Conservation (phyloP, 2,113 vertebrate species). For the Semicossyphus pulcher region DNA sequence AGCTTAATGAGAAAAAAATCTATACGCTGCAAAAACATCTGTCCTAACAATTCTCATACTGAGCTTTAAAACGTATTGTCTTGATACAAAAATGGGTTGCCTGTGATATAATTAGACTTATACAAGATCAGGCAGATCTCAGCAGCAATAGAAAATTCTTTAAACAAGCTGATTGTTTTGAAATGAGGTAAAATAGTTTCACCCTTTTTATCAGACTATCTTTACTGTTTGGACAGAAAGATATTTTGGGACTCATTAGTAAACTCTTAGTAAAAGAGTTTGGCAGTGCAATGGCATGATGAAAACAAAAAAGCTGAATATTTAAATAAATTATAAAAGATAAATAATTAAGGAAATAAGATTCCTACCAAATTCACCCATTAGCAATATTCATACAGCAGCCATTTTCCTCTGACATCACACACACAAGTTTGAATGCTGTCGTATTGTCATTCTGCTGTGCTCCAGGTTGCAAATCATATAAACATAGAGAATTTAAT, state of each 20-base stretch:
- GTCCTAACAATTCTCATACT: neutral
- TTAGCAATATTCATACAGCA: no score
- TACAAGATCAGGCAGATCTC: neutral
- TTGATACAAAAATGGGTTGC: neutral
- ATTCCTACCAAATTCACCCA: no score
- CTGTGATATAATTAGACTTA: neutral
- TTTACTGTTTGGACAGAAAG: neutral
- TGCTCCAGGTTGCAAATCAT: no score
- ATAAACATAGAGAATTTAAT: no score
- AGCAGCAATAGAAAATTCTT: neutral
- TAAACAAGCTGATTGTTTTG: neutral
- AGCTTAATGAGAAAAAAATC: constrained; percentile 10
- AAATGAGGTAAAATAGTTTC: neutral
- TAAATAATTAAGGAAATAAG: no score
- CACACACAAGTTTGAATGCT: no score
- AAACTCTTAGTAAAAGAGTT: no score
- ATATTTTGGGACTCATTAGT: neutral
- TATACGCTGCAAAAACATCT: constrained; percentile 7
- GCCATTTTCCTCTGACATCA: no score
- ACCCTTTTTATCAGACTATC: neutral
- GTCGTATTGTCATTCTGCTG: no score
- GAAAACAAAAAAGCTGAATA: no score
- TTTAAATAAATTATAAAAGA: no score
- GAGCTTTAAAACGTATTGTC: constrained; percentile 8
- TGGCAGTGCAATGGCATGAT: no score